Evolutionary conservation across 2,113 vertebrate species (phyloP).

Genomic region (Sylvia atricapilla): DNA sequence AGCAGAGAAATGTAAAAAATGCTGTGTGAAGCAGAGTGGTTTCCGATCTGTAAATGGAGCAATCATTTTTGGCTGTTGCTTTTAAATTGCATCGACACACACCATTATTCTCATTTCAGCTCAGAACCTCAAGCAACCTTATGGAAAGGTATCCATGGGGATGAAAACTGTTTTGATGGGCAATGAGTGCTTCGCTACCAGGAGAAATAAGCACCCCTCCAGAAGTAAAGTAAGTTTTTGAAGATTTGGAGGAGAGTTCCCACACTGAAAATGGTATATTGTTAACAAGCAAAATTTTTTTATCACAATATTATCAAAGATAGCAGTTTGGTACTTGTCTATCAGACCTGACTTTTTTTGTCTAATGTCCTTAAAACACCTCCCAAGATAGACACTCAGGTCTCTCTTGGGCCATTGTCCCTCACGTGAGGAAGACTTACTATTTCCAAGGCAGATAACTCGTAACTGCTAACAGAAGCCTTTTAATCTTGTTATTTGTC

Average conservation of each 20-base stretch:
- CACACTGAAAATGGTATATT: background rate
- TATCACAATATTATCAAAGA: background rate
- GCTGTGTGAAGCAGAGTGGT: background rate
- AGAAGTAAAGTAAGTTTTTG: background rate
- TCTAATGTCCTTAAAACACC: background rate
- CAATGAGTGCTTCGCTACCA: background rate
- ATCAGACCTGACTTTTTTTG: background rate
- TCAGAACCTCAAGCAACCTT: background rate
- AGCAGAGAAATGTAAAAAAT: background rate
- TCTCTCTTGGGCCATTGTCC: background rate
- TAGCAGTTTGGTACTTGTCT: background rate
- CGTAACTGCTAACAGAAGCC: background rate
- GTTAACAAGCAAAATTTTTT: background rate
- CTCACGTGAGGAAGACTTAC: background rate
- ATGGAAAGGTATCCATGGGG: accelerated
- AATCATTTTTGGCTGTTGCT: background rate
- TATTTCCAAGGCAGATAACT: background rate
- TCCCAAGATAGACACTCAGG: background rate
- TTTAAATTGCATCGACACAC: background rate
- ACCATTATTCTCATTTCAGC: background rate
- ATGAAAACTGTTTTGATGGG: background rate
- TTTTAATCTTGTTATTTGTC: background rate
- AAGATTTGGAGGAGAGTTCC: background rate
- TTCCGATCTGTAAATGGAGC: background rate
- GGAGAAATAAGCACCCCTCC: background rate